Evolutionary conservation across 30 jellyfish, hydroid and myxozoan species (phyloP), one percentile per base, ranked within the genome.

Genomic region (Nemopilema nomurai): DNA sequence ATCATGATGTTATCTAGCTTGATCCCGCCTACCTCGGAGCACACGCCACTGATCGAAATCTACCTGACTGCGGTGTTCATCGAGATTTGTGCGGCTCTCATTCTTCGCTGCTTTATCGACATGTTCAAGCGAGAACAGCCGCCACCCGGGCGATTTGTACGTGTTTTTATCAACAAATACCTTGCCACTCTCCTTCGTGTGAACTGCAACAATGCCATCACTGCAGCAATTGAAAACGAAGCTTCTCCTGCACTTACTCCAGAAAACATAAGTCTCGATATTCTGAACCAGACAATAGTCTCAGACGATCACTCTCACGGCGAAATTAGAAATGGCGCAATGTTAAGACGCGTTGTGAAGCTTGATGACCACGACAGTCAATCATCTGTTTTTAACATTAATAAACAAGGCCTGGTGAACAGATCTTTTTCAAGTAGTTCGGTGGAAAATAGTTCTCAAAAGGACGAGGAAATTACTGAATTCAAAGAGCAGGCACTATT

Each of bases 1-100:
- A 65, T 91, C 26, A 71, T 91, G 76, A 78, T 85, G 83, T 63
- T 91, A 74, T 91, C 97, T 17, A 81, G 57, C 49, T 69, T 77
- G 26, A 87, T 91, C 13, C 97, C 97, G 1, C 93, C 97, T 17
- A 91, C 96, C 1, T 91, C 97, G 1, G 93, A 82, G 30, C 71
- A 29, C 31, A 80, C 90, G 6, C 97, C 97, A 0, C 87, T 86
- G 1, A 65, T 91, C 27, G 97, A 83, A 67, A 53, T 72, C 66
- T 83, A 83, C 31, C 82, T 83, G 22, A 83, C 91, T 13, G 91
- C 91, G 22, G 82, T 83, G 24, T 83, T 83, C 80, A 32, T 83
- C 1, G 91, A 83, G 65, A 71, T 83, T 4, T 69, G 91, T 67
- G 73, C 76, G 22, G 91, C 91, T 0, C 69, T 83, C 64, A 50